phyloP scores from a whole-genome alignment of 2,888 invertebrate species.

The Heliconius aoede region DNA sequence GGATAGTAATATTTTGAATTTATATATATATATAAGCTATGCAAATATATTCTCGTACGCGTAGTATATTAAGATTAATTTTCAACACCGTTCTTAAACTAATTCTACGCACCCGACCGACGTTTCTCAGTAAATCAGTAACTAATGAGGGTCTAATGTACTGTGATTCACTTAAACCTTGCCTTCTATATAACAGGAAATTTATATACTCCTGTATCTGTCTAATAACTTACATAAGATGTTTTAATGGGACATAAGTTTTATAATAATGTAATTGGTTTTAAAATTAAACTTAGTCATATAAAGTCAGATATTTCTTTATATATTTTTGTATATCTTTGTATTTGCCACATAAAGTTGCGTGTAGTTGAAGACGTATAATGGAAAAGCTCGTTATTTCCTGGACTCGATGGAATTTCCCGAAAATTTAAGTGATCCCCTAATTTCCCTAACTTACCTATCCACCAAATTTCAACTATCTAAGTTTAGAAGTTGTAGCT shows the following conservation, averaged over 20 bases:
- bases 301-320: background rate
- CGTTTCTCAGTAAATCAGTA: conserved; percentile 6
- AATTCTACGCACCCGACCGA: background rate
- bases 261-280: background rate
- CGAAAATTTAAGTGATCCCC: too few relatives aligned
- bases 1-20: too few relatives aligned
- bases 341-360: too few relatives aligned
- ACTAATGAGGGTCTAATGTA: conserved; percentile 24
- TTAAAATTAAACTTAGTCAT: background rate
- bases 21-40: too few relatives aligned
- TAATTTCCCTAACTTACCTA: too few relatives aligned
- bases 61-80: conserved; percentile 5
- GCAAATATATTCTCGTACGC: background rate
- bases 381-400: too few relatives aligned
- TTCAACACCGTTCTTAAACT: conserved; percentile 4
- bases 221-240: background rate
- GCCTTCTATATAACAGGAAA: background rate
- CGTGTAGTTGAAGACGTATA: too few relatives aligned
- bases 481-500: too few relatives aligned
- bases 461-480: too few relatives aligned
- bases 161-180: conserved; percentile 2
- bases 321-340: too few relatives aligned
- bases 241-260: background rate
- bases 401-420: too few relatives aligned
- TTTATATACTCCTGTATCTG: background rate